Conservation (phyloP, 2,888 invertebrate species). For the Mesochorus sp. region DNA sequence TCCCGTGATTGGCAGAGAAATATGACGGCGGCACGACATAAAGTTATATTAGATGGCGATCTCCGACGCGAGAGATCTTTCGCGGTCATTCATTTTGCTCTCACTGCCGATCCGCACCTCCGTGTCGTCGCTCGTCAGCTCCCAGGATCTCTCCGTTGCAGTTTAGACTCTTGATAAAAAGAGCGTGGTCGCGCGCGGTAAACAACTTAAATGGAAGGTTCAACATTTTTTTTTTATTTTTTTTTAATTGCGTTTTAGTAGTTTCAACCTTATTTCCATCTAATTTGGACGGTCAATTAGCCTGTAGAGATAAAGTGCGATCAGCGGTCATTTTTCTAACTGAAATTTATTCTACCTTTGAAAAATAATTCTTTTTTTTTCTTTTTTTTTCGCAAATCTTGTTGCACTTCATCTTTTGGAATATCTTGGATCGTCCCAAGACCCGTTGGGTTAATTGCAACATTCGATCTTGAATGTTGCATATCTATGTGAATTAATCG, state of each 20-base stretch:
- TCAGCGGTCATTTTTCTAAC: neutral
- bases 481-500: slow-evolving; percentile 52
- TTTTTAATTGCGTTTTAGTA: neutral
- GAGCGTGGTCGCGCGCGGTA: neutral
- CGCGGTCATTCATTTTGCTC: slow-evolving; percentile 14
- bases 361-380: neutral
- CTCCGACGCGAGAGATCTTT: slow-evolving; percentile 22
- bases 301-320: neutral
- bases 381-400: neutral
- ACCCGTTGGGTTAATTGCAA: slow-evolving; percentile 20
- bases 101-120: slow-evolving; percentile 22
- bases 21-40: slow-evolving; percentile 64
- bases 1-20: slow-evolving; percentile 66
- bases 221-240: too few relatives aligned
- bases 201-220: neutral
- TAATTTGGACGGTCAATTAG: neutral
- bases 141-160: neutral
- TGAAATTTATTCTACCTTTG: neutral
- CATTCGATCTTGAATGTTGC: slow-evolving; percentile 18
- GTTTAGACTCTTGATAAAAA: too few relatives aligned
- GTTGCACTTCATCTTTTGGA: neutral
- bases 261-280: neutral
- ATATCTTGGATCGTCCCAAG: neutral
- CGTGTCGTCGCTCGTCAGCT: neutral
- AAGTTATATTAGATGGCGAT: slow-evolving; percentile 57